phyloP scores from a whole-genome alignment of 2,797 vertebrate species.

The Macropodus opercularis region DNA sequence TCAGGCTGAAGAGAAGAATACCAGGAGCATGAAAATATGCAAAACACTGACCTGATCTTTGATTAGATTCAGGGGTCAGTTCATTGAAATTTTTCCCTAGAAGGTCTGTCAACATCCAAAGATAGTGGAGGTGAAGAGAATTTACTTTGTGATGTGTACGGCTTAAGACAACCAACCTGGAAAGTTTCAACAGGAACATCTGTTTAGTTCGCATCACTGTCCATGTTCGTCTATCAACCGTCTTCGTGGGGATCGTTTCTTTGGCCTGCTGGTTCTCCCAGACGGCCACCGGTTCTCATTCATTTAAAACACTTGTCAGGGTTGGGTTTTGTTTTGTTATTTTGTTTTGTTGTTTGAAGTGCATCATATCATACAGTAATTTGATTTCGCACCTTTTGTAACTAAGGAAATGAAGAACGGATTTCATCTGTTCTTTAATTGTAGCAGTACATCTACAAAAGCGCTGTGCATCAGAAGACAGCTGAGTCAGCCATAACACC shows the following conservation, averaged over 20 bases:
- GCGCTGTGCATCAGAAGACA: background rate
- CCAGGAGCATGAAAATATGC: background rate
- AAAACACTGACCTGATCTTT: background rate
- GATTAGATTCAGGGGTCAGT: background rate
- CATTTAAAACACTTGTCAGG: background rate
- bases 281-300: background rate
- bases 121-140: too few species aligned
- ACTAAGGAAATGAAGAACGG: background rate
- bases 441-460: background rate
- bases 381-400: background rate
- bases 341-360: too few species aligned
- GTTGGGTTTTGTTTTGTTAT: too few species aligned
- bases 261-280: too few species aligned
- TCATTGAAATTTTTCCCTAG: background rate
- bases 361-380: too few species aligned
- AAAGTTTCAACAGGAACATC: too few species aligned
- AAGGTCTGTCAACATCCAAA: too few species aligned
- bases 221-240: too few species aligned
- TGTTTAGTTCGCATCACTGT: too few species aligned
- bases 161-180: too few species aligned
- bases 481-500: conserved; percentile 8
- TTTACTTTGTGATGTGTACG: too few species aligned
- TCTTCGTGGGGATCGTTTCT: too few species aligned
- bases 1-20: conserved; percentile 6
- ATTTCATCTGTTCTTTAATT: background rate